These are phyloP conservation scores for Drosophila aldrichi DNA, from an alignment of 2,888 invertebrate genomes.

Conservation along the genomic window DNA sequence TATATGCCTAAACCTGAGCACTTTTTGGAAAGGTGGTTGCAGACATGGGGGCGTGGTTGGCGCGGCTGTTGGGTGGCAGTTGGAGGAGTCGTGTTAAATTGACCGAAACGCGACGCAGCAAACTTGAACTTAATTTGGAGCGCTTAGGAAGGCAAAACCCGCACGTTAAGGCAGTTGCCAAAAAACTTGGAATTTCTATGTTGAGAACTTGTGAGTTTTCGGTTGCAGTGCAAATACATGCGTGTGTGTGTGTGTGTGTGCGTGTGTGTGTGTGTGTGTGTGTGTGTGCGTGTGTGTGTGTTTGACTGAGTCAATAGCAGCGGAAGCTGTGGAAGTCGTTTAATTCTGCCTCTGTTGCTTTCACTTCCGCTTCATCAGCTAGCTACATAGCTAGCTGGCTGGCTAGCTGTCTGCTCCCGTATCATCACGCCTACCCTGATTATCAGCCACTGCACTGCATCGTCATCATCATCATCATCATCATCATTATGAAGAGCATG, in stretches of 20 bases:
- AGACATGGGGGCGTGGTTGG: conserved; percentile 2
- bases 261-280: conserved; percentile 4
- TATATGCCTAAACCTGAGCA: conserved; percentile 56
- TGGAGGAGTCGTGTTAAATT: conserved; percentile 60
- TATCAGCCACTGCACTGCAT: conserved; percentile 21
- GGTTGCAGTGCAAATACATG: conserved; percentile 10
- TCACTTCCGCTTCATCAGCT: conserved; percentile 77
- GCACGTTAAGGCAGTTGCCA: conserved; percentile 48
- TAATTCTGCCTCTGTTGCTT: conserved; percentile 67
- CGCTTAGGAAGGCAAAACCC: conserved; percentile 46
- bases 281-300: conserved; percentile 2
- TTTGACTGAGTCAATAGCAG: conserved; percentile 16
- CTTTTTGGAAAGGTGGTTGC: conserved; percentile 28
- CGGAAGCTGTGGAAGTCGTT: conserved; percentile 44
- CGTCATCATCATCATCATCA: conserved; percentile 22
- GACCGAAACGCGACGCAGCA: conserved; percentile 68
- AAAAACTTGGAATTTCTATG: conserved; percentile 24
- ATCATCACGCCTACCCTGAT: conserved; percentile 43
- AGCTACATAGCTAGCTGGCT: conserved; percentile 3
- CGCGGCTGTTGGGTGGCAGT: not conserved
- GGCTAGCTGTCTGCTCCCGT: conserved; percentile 41
- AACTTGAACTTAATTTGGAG: conserved; percentile 68
- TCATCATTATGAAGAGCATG: conserved; percentile 25
- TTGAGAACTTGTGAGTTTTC: conserved; percentile 18
- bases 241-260: too few species aligned